Evolutionary conservation across 2,797 vertebrate species (phyloP).

Genomic region (Chelmon rostratus): DNA sequence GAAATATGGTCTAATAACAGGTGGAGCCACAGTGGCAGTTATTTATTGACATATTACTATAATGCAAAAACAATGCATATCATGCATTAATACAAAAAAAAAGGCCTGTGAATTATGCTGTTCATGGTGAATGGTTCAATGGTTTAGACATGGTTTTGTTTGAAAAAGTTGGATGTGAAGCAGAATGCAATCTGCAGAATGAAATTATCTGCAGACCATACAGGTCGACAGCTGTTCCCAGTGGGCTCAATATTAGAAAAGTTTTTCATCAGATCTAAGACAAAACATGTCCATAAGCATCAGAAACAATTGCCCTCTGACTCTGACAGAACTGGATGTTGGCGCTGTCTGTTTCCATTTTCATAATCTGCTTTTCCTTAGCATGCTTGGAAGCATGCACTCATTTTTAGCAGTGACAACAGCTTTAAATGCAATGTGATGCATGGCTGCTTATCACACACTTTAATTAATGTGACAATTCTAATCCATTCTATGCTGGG

Average conservation of each 20-base stretch:
- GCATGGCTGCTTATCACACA: not conserved
- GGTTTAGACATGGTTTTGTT: not conserved
- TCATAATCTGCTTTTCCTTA: not conserved
- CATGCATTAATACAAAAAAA: too few species aligned
- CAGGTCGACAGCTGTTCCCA: not conserved
- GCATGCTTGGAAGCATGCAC: not conserved
- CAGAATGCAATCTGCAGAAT: conserved; percentile 11
- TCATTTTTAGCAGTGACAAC: not conserved
- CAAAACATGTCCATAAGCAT: not conserved
- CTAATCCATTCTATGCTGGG: not conserved
- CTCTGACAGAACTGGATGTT: not conserved
- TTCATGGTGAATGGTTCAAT: too few species aligned
- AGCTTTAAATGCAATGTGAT: not conserved
- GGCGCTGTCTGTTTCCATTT: not conserved
- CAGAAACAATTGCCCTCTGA: not conserved
- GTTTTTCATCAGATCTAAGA: conserved; percentile 13
- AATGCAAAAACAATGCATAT: too few species aligned
- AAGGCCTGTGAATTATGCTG: not conserved
- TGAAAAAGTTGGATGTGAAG: not conserved
- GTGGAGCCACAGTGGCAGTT: too few species aligned
- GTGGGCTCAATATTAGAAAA: not conserved
- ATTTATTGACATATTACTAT: too few species aligned
- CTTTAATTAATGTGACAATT: not conserved
- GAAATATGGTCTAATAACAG: too few species aligned
- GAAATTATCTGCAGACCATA: not conserved